These are phyloP conservation scores for Oreohelix idahoensis DNA, from an alignment of 1,140 invertebrate species.

Conservation along the genomic window DNA sequence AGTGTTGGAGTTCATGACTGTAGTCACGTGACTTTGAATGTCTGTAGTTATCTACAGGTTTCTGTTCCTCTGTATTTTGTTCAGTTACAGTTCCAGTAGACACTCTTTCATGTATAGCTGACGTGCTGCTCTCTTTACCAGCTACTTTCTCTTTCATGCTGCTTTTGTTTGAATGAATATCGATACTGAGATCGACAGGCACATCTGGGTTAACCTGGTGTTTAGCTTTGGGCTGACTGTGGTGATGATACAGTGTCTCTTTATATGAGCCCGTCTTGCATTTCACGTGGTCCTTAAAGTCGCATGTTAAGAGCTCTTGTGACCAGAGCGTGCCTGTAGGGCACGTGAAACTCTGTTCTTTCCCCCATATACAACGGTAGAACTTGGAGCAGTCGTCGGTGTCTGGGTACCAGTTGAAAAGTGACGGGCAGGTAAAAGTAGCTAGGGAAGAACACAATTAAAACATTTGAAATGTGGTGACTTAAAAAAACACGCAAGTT, in stretches of 20 bases:
- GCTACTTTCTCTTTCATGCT: neutral
- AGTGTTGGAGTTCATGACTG: neutral
- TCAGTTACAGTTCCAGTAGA: too few relatives aligned
- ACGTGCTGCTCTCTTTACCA: neutral
- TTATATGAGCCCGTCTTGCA: neutral
- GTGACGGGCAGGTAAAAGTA: constrained; percentile 39
- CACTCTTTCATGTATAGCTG: neutral
- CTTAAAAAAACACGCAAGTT: too few relatives aligned
- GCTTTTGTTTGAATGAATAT: neutral
- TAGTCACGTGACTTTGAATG: neutral
- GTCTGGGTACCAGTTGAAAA: constrained; percentile 48
- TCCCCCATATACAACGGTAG: constrained; percentile 49
- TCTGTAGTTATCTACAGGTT: neutral
- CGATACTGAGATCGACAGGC: neutral
- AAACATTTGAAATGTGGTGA: too few relatives aligned
- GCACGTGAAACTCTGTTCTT: constrained; percentile 44
- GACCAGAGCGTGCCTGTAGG: constrained; percentile 49
- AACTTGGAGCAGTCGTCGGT: constrained; percentile 43
- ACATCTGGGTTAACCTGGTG: neutral
- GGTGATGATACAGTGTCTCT: neutral
- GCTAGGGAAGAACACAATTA: neutral
- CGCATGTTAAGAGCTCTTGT: constrained; percentile 49
- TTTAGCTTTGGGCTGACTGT: neutral
- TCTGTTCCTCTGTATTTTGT: neutral
- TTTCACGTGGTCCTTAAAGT: constrained; percentile 43